Conservation (phyloP, 2,113 vertebrate species). For the Irena cyanogastra region DNA sequence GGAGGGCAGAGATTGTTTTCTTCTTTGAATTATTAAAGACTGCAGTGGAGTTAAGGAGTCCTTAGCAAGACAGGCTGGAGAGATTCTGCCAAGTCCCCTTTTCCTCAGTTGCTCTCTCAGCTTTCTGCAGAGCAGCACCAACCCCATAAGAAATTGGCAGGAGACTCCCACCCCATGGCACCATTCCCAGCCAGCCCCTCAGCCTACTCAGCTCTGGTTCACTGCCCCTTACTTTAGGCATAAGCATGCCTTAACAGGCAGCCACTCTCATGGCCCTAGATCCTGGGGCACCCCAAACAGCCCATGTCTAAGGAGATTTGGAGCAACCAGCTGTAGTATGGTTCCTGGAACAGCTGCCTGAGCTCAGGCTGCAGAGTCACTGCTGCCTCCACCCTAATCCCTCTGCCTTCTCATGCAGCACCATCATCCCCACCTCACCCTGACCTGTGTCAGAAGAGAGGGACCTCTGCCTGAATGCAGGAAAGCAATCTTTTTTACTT, state of each 20-base stretch:
- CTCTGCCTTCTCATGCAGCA: neutral
- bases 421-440: neutral
- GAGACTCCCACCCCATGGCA: neutral
- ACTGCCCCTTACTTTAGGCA: neutral
- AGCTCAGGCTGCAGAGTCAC: neutral
- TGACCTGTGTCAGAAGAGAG: neutral
- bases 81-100: neutral
- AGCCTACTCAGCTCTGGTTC: neutral
- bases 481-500: neutral
- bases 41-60: neutral
- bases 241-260: rapidly evolving
- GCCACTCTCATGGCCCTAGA: rapidly evolving
- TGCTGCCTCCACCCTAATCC: neutral
- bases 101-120: neutral
- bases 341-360: neutral
- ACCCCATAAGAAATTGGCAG: neutral
- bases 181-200: neutral
- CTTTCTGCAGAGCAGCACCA: neutral
- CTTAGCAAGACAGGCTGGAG: neutral
- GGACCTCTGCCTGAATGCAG: neutral
- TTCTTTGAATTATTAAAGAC: neutral
- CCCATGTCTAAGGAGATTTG: rapidly evolving
- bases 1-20: neutral
- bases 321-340: rapidly evolving
- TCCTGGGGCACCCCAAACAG: rapidly evolving